Conservation (phyloP, 2,888 invertebrate genomes). For the Polyommatus iphigenia region DNA sequence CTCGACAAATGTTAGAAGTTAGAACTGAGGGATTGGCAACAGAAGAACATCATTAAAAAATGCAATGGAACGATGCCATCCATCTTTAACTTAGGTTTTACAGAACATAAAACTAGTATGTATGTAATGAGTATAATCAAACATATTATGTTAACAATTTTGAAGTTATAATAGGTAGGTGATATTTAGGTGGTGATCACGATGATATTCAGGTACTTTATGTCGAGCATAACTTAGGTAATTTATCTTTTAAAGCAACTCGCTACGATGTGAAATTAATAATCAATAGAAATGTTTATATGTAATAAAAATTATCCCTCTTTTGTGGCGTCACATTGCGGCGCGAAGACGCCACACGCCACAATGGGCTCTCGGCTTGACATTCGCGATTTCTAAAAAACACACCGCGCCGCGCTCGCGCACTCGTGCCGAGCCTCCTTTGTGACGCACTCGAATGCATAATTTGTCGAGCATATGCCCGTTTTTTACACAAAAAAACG, state of each 20-base stretch:
- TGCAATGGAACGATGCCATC: background rate
- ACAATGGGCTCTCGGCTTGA: constrained; percentile 63
- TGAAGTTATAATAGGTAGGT: no score
- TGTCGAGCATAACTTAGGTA: no score
- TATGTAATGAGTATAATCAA: background rate
- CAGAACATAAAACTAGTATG: background rate
- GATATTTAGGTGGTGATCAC: no score
- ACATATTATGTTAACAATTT: no score
- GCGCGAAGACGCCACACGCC: constrained; percentile 56
- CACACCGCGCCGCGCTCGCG: constrained; percentile 51
- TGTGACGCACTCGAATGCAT: constrained; percentile 76
- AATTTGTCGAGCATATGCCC: constrained; percentile 77
- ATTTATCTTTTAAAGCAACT: background rate
- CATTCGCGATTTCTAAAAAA: constrained; percentile 65
- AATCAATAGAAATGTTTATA: background rate
- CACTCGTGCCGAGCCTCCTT: constrained; percentile 64
- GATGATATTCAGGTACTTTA: no score
- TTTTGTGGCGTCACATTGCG: constrained; percentile 42
- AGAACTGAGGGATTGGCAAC: constrained; percentile 1
- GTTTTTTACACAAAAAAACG: constrained; percentile 62
- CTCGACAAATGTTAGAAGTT: background rate
- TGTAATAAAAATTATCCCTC: constrained; percentile 26
- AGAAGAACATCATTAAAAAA: background rate
- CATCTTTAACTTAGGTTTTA: background rate
- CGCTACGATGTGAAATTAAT: background rate